Percentiles rank a stretch among this genome's conserved stretches.
phyloP scores from a whole-genome alignment of 2,113 vertebrate genomes.

The Heliornis fulica region DNA sequence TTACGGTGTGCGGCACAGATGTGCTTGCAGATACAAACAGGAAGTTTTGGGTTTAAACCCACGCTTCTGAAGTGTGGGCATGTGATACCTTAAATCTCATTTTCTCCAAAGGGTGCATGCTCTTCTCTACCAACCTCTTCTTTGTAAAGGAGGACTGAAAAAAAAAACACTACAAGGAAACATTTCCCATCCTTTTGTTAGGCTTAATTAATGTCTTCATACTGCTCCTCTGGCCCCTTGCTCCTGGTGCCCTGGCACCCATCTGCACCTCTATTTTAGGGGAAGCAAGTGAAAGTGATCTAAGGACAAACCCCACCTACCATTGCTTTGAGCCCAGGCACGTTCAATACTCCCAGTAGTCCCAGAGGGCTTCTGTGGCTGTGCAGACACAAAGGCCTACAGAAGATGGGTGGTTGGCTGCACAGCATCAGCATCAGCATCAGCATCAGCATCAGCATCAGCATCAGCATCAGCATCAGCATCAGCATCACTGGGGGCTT shows the following conservation, averaged over 20 bases:
- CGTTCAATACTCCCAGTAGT: fast-evolving
- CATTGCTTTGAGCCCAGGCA: not conserved
- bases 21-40: not conserved
- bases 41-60: not conserved
- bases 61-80: not conserved
- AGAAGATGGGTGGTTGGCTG: not conserved
- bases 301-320: not conserved
- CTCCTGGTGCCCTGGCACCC: not conserved
- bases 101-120: not conserved
- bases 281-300: not conserved
- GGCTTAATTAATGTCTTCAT: not conserved
- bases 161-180: not conserved
- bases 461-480: no score
- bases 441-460: no score
- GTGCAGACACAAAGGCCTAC: fast-evolving
- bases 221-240: not conserved
- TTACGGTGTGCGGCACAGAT: not conserved
- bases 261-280: not conserved
- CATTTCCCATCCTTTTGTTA: not conserved
- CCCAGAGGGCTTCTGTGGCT: not conserved
- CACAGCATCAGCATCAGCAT: no score
- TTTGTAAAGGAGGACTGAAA: not conserved
- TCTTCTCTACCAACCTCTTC: not conserved
- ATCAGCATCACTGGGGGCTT: no score
- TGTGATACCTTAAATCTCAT: not conserved